Percentiles rank a stretch among this genome's conserved stretches.
These are phyloP conservation scores for Escarpia spicata DNA, from an alignment of 2,888 invertebrate species.

Conservation along the genomic window DNA sequence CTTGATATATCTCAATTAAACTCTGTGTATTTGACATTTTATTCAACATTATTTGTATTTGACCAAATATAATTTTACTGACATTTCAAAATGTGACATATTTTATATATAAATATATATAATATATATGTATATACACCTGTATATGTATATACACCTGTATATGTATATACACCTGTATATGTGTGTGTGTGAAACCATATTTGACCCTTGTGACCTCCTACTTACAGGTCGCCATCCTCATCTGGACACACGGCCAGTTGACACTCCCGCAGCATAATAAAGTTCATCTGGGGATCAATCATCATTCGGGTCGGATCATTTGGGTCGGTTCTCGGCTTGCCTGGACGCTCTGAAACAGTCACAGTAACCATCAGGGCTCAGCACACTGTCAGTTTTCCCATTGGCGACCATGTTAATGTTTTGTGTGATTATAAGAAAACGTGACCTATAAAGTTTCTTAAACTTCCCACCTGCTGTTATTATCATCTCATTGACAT, in stretches of 20 bases:
- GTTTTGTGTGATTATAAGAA: too few species aligned
- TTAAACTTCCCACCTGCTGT: too few species aligned
- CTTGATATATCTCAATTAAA: too few species aligned
- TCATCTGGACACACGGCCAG: conserved; percentile 32
- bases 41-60: too few species aligned
- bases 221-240: conserved; percentile 37
- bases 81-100: too few species aligned
- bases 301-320: neutral
- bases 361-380: neutral
- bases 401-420: too few species aligned
- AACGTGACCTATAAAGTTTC: too few species aligned
- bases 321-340: neutral
- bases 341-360: neutral
- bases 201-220: too few species aligned
- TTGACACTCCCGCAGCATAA: conserved; percentile 30
- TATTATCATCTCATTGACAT: too few species aligned
- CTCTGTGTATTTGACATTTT: too few species aligned
- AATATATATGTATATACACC: neutral
- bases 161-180: neutral
- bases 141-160: neutral
- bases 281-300: conserved; percentile 25
- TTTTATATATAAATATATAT: neutral
- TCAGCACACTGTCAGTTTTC: too few species aligned
- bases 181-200: neutral
- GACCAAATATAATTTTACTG: too few species aligned